phyloP scores from a whole-genome alignment of 2,888 invertebrate species.

The Caenorhabditis sp. region DNA sequence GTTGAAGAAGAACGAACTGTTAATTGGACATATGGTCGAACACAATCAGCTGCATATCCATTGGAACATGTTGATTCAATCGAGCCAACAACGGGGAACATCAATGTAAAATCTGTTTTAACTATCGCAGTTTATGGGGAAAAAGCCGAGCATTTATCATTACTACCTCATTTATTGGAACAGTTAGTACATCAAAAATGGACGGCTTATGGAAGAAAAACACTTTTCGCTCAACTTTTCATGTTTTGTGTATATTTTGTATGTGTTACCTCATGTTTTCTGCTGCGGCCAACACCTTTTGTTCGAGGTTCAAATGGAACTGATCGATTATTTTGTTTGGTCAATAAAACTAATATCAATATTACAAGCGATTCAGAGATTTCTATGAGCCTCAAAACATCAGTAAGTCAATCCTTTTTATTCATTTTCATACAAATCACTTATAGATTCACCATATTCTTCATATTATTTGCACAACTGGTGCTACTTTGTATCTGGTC shows the following conservation, averaged over 20 bases:
- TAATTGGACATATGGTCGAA: conserved; percentile 91
- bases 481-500: conserved; percentile 78
- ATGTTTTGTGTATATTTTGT: conserved; percentile 89
- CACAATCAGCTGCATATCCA: conserved; percentile 96
- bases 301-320: conserved; percentile 39
- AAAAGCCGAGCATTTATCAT: conserved; percentile 54
- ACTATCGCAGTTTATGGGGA: conserved; percentile 84
- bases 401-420: no score
- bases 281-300: conserved; percentile 80
- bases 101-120: conserved; percentile 90
- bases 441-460: conserved; percentile 71
- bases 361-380: no score
- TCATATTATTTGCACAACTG: conserved; percentile 83
- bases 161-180: conserved; percentile 61
- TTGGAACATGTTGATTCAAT: conserved; percentile 88
- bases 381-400: neutral
- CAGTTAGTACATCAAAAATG: conserved; percentile 82
- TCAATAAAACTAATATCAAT: no score
- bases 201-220: conserved; percentile 81
- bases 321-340: neutral
- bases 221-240: conserved; percentile 78
- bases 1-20: conserved; percentile 93
- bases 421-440: no score
- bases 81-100: conserved; percentile 86
- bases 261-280: conserved; percentile 86